Evolutionary conservation across 2,797 vertebrate species (phyloP).

Genomic region (Hippopotamyrus pictus): DNA sequence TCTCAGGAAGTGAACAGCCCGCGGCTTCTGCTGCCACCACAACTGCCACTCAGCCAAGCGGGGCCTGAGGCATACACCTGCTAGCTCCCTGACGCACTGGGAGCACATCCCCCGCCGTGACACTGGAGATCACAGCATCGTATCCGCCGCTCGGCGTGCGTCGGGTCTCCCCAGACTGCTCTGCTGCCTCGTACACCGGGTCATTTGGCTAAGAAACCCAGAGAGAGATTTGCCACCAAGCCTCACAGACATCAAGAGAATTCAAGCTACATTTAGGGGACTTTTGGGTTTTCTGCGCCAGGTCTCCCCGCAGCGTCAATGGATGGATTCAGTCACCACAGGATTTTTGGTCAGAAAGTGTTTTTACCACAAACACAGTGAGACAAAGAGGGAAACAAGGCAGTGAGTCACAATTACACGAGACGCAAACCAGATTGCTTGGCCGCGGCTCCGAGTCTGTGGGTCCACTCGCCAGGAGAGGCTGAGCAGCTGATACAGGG

Average conservation of each 20-base stretch:
- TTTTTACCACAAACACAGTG: background rate
- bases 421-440: background rate
- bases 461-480: background rate
- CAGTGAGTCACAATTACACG: background rate
- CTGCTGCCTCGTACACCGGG: background rate
- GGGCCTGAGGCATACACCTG: slow-evolving; percentile 52
- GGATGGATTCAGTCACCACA: background rate
- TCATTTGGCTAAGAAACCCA: background rate
- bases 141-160: background rate
- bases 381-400: background rate
- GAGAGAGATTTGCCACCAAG: background rate
- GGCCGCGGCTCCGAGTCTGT: background rate
- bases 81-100: slow-evolving; percentile 53
- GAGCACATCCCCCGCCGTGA: slow-evolving; percentile 18
- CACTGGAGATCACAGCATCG: background rate
- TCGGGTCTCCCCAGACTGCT: background rate
- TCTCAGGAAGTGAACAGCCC: background rate
- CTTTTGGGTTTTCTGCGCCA: background rate
- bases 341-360: background rate
- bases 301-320: background rate
- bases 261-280: background rate
- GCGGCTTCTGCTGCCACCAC: background rate
- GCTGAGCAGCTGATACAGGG: background rate
- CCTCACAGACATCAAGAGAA: background rate
- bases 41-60: slow-evolving; percentile 51